A percentile compares a stretch with the other conserved stretches of the same genome.
phyloP scores from a whole-genome alignment of 2,797 vertebrate species.

The Gastrophryne carolinensis region DNA sequence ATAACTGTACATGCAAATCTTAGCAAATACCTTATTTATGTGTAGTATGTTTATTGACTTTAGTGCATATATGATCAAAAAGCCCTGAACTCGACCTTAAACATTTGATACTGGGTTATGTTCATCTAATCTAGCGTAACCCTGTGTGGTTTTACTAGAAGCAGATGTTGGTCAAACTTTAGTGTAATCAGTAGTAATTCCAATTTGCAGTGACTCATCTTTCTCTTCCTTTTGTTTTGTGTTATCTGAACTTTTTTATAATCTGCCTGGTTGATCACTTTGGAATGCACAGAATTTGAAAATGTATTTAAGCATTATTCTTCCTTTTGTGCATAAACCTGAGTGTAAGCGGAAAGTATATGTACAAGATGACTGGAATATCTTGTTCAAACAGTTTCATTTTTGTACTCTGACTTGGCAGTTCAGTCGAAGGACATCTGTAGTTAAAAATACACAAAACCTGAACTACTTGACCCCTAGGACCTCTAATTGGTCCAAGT shows the following conservation, averaged over 20 bases:
- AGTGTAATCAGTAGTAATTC: background rate
- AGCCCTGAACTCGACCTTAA: too few relatives aligned
- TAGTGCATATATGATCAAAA: too few relatives aligned
- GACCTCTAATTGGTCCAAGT: too few relatives aligned
- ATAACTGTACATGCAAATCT: background rate
- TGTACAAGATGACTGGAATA: slow-evolving; percentile 35
- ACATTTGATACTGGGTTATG: too few relatives aligned
- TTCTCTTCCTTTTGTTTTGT: background rate
- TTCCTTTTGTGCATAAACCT: background rate
- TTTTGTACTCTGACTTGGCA: slow-evolving; percentile 10
- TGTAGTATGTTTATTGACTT: background rate
- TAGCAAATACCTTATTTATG: background rate
- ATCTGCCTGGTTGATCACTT: background rate
- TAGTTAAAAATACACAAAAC: too few relatives aligned
- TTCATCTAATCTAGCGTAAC: too few relatives aligned
- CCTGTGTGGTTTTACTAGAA: too few relatives aligned
- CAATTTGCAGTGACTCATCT: background rate
- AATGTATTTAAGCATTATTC: slow-evolving; percentile 10
- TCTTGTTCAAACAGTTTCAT: slow-evolving; percentile 24
- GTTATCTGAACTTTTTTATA: slow-evolving; percentile 13
- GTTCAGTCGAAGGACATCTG: slow-evolving; percentile 44
- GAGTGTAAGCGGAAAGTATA: background rate
- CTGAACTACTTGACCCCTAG: too few relatives aligned
- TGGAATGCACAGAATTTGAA: slow-evolving; percentile 29
- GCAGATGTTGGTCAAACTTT: background rate